phyloP scores from a whole-genome alignment of 2,888 invertebrate species.

The Anoncus sp. region DNA sequence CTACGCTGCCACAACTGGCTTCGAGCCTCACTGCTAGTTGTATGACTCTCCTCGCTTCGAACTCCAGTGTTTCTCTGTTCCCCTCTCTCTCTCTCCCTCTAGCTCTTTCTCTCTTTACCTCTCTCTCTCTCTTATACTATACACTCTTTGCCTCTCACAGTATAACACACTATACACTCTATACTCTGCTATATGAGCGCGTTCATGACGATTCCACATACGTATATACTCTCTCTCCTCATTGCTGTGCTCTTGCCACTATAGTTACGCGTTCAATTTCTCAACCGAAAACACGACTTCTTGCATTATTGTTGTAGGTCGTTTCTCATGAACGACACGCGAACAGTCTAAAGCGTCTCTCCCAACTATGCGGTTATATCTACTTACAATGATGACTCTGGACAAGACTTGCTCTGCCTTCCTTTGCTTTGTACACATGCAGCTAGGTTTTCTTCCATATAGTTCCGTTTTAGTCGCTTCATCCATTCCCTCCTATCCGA shows the following conservation, averaged over 20 bases:
- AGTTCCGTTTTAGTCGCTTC: constrained; percentile 46
- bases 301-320: constrained; percentile 58
- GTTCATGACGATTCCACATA: too few relatives aligned
- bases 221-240: too few relatives aligned
- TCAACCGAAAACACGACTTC: constrained; percentile 59
- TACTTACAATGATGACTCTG: constrained; percentile 50
- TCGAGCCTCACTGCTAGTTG: constrained; percentile 61
- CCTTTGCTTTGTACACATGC: constrained; percentile 9
- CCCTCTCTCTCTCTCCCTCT: constrained; percentile 47
- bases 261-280: constrained; percentile 58
- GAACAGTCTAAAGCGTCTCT: constrained; percentile 29
- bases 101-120: constrained; percentile 39
- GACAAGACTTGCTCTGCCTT: constrained; percentile 32
- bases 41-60: constrained; percentile 50
- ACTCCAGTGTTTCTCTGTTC: constrained; percentile 48
- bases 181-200: constrained; percentile 34
- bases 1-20: constrained; percentile 62
- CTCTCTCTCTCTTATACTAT: constrained; percentile 23
- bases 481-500: constrained; percentile 32
- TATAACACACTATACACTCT: constrained; percentile 22
- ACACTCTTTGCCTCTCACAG: too few relatives aligned
- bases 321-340: constrained; percentile 49
- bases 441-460: constrained; percentile 37
- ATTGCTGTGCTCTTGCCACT: constrained; percentile 46
- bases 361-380: constrained; percentile 52